Base-by-base conservation (phyloP, 2,888 invertebrate species). In the Coenonympha arcania region DNA sequence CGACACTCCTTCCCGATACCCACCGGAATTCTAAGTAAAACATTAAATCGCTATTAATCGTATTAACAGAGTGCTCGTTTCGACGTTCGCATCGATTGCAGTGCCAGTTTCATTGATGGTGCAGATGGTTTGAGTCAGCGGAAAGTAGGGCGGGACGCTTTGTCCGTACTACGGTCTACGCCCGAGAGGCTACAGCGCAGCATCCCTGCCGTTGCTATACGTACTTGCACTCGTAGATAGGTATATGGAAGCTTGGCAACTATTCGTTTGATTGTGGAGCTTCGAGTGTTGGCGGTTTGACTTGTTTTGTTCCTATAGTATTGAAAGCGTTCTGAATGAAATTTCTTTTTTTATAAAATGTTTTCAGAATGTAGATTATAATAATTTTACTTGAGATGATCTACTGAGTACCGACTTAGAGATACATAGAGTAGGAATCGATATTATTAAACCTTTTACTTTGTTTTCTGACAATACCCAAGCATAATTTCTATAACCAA, bases 161-260 rank as follows among this genome's bases (percentile, higher is more conserved):
- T 81, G 78, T 78, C 73, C 74, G 76, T 76, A 78, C 78, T 79
- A 81, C 81, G 83, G 79, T 78, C 78, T 79, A 81, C 81, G 83
- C 79, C 79, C 81, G 81, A 61, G 78, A 78, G 78, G 78, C 77
- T 78, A 76, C 71, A 66, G 83, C 84, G 82, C 85, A 83, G 82
- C 82, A 78, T 81, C 83, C 82, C 72, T 70, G 45, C 56, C 54
- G 54, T 13, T 13, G 5, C 6, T 52, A 52, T 52, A 50, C 41
- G 9, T 39, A 55, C 55, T 52, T 43, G 42, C 44, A 58, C 37
- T n/a, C 43, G 47, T 45, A 42, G 34, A 42, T 54, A 50, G 37
- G 51, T 37, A 44, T 45, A 48, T 55, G 45, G 45, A 52, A 48
- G 53, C 46, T 55, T 52, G 47, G 52, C 49, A 47, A 26, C 48